These are phyloP conservation scores for Phalera bucephala DNA, from an alignment of 2,888 invertebrate species.

Conservation along the genomic window DNA sequence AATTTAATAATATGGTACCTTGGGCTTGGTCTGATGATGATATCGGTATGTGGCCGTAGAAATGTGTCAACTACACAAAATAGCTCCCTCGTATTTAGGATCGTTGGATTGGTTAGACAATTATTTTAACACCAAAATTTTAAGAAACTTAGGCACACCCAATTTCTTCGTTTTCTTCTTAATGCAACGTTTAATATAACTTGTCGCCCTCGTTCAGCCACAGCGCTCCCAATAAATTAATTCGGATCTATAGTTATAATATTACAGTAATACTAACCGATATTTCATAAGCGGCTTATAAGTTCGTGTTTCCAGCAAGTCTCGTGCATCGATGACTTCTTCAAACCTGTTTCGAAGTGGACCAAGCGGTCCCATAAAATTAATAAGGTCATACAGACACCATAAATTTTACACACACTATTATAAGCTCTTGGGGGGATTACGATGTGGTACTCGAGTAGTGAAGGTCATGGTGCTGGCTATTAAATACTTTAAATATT, in stretches of 20 bases:
- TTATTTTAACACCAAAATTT: no score
- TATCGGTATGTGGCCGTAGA: no score
- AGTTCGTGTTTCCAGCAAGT: constrained; percentile 13
- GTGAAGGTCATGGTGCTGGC: constrained; percentile 3
- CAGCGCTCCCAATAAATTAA: constrained; percentile 31
- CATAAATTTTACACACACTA: constrained; percentile 56
- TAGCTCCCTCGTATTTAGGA: no score
- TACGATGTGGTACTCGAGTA: constrained; percentile 27
- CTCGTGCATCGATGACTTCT: constrained; percentile 27
- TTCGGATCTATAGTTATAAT: constrained; percentile 7
- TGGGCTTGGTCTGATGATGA: no score
- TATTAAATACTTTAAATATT: not conserved
- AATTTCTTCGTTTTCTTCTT: no score
- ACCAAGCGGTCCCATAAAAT: constrained; percentile 70
- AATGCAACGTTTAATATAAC: no score
- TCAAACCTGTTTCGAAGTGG: constrained; percentile 64
- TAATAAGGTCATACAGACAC: constrained; percentile 68
- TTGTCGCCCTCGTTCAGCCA: constrained; percentile 13
- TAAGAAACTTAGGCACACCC: no score
- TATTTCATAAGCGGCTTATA: constrained; percentile 32
- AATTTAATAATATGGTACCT: no score
- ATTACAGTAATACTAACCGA: constrained; percentile 36
- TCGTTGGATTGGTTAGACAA: no score
- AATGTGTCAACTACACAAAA: no score
- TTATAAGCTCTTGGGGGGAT: constrained; percentile 36